Conservation (phyloP, 2,113 vertebrate genomes). For the Campylomormyrus tamandua region DNA sequence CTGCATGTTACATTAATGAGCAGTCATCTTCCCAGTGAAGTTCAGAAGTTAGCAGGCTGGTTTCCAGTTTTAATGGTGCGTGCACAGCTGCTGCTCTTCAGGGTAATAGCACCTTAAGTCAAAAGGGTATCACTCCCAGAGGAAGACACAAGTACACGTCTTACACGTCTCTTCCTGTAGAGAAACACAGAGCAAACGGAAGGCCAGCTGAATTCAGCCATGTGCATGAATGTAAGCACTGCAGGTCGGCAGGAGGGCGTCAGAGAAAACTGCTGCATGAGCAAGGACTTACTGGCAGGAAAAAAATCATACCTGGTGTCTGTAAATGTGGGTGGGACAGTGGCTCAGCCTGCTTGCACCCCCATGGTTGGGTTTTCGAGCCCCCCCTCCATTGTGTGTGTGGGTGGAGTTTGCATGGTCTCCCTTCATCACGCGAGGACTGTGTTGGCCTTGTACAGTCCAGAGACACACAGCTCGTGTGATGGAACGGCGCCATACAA, state of each 20-base stretch:
- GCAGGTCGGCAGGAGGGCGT: not conserved
- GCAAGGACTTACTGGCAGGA: not conserved
- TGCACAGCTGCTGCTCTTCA: not conserved
- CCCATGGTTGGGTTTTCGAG: not conserved
- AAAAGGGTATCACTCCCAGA: not conserved
- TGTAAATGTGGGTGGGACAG: not conserved
- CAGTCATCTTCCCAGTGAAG: not conserved
- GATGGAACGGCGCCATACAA: not conserved
- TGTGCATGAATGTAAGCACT: not conserved
- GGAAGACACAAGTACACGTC: not conserved
- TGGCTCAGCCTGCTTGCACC: not conserved
- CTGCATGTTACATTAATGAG: not conserved
- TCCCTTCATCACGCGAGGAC: not conserved
- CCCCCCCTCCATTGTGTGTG: not conserved
- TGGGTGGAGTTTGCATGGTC: not conserved
- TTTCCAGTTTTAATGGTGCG: not conserved
- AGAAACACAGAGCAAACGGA: not conserved
- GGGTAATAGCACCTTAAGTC: not conserved
- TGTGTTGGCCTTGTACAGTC: not conserved
- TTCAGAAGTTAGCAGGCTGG: not conserved
- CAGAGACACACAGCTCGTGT: not conserved
- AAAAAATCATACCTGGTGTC: not conserved
- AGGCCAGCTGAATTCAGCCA: not conserved
- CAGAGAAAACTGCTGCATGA: not conserved
- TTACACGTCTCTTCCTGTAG: not conserved